phyloP scores from a whole-genome alignment of 2,888 invertebrate species.

The Tetanocera ferruginea region DNA sequence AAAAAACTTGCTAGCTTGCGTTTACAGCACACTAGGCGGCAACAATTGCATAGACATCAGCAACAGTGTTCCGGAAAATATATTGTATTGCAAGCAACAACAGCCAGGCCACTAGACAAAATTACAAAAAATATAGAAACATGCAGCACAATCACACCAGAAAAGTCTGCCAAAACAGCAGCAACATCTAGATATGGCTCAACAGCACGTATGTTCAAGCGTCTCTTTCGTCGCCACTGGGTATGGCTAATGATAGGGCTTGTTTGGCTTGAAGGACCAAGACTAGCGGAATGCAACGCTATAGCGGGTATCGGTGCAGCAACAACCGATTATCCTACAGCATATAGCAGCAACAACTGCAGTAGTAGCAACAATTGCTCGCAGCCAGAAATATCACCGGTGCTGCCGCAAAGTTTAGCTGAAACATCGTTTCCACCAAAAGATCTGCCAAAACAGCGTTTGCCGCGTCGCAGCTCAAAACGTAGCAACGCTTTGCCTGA shows the following conservation, averaged over 20 bases:
- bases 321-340: background rate
- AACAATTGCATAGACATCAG: background rate
- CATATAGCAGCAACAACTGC: slow-evolving; percentile 14
- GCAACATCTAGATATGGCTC: background rate
- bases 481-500: background rate
- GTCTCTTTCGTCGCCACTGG: slow-evolving; percentile 54
- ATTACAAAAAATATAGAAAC: background rate
- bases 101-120: background rate
- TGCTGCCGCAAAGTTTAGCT: background rate
- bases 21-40: background rate
- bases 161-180: background rate
- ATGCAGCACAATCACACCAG: background rate
- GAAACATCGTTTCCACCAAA: background rate
- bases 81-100: background rate
- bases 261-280: slow-evolving; percentile 65
- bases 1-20: too few species aligned
- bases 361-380: slow-evolving; percentile 24
- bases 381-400: background rate
- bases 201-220: slow-evolving; percentile 39
- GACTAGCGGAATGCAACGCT: slow-evolving; percentile 62
- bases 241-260: slow-evolving; percentile 66
- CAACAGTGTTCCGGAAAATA: background rate
- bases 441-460: background rate
- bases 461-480: background rate
- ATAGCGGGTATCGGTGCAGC: slow-evolving; percentile 48